Evolutionary conservation across 2,797 vertebrate species (phyloP).

Genomic region (Poecile montanus): DNA sequence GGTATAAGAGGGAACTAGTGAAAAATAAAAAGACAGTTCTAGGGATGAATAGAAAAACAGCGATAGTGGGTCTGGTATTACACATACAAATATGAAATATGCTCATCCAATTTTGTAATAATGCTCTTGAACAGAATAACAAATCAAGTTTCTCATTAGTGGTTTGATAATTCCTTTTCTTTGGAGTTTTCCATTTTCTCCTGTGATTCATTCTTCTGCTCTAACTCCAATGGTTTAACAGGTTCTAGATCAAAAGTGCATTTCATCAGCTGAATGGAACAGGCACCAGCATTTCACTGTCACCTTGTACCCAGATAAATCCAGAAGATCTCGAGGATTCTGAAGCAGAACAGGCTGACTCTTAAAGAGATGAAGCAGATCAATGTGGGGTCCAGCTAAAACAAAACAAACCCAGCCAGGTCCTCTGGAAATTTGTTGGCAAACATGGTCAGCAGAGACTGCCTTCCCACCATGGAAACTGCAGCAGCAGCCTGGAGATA

Average conservation of each 20-base stretch:
- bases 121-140: background rate
- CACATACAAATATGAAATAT: background rate
- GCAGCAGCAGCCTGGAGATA: background rate
- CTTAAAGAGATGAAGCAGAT: background rate
- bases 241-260: background rate
- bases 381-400: background rate
- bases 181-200: background rate
- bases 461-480: background rate
- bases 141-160: background rate
- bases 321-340: background rate
- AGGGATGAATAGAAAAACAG: background rate
- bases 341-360: background rate
- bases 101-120: background rate
- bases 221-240: background rate
- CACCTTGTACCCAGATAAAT: background rate
- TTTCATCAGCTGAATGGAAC: background rate
- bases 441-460: background rate
- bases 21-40: background rate
- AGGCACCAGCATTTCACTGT: background rate
- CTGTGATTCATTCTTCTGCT: background rate
- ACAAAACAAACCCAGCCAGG: background rate
- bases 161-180: background rate
- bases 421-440: background rate
- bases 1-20: background rate
- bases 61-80: background rate